Base-by-base conservation (phyloP, 1,140 invertebrate genomes). In the Drosophila rhopaloa region DNA sequence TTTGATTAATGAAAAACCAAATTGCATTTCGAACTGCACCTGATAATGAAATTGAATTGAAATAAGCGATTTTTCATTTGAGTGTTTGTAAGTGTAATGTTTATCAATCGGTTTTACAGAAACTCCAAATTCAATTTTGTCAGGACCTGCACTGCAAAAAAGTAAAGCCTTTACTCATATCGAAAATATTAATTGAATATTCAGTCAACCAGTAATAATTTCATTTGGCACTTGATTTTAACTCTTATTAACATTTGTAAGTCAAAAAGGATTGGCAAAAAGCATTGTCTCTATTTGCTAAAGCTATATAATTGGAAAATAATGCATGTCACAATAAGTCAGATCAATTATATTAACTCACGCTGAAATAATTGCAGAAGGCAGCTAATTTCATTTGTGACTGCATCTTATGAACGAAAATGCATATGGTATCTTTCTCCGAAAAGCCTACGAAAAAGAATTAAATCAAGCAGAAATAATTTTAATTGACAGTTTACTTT, bases 351-450 rank as follows among this genome's bases (percentile, higher is more conserved):
- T 14, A 9, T 27, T n/a, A 11, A 56, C 38, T 54, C 2, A 13
- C 8, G 10, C 14, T 9, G 54, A 41, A 41, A 14, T 56, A 56
- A 41, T 56, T 56, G 27, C 14, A 11, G 13, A 27, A 13, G 11
- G 11, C 48, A 51, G 8, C 5, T 35, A 37, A 51, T 35, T 51
- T 51, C 48, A 51, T 51, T 51, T 51, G 32, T 51, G 50, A 51
- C 50, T 51, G 50, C 50, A 51, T 35, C 48, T 35, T 16, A 16
- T 16, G 29, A 51, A 51, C 29, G 29, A 8, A 48, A 48, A 24
- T 47, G 44, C 19, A 29, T 40, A 5, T n/a, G 13, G 4, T 14
- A 5, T 38, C 37, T 11, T 40, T n/a, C 13, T n/a, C 11, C n/a
- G 11, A 13, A 2, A 37, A 16, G 4, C 4, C 29, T 6, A 4